Conservation (phyloP, 2,797 vertebrate genomes). For the Graptemys geographica region DNA sequence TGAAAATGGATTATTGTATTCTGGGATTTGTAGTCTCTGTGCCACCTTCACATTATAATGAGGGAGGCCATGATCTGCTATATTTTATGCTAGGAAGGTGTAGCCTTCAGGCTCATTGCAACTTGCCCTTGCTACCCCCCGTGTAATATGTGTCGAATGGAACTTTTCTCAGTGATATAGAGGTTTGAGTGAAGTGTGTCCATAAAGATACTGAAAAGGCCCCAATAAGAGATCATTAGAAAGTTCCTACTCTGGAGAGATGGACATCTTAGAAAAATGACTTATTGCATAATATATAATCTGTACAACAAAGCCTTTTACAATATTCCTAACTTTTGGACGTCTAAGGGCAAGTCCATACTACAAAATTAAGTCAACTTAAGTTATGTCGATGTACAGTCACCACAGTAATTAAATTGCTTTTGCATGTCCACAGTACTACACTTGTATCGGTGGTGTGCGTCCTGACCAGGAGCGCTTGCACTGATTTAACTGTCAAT, state of each 20-base stretch:
- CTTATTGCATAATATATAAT: conserved; percentile 63
- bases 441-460: background rate
- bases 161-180: background rate
- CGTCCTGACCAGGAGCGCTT: background rate
- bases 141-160: background rate
- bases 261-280: conserved; percentile 73
- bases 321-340: conserved; percentile 69
- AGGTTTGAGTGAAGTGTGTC: background rate
- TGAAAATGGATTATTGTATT: background rate
- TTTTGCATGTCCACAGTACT: background rate
- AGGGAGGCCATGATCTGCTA: background rate
- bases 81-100: background rate
- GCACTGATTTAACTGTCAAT: background rate
- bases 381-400: background rate
- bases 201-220: conserved; percentile 21
- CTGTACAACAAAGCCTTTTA: conserved; percentile 67
- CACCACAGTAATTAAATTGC: background rate
- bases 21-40: background rate
- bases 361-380: background rate
- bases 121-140: background rate
- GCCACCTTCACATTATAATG: background rate
- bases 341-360: background rate
- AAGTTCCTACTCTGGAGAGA: conserved; percentile 67
- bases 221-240: conserved; percentile 22
- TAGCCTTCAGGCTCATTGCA: background rate